These are phyloP conservation scores for Leucopsar rothschildi DNA, from an alignment of 2,113 vertebrate species.

Conservation along the genomic window DNA sequence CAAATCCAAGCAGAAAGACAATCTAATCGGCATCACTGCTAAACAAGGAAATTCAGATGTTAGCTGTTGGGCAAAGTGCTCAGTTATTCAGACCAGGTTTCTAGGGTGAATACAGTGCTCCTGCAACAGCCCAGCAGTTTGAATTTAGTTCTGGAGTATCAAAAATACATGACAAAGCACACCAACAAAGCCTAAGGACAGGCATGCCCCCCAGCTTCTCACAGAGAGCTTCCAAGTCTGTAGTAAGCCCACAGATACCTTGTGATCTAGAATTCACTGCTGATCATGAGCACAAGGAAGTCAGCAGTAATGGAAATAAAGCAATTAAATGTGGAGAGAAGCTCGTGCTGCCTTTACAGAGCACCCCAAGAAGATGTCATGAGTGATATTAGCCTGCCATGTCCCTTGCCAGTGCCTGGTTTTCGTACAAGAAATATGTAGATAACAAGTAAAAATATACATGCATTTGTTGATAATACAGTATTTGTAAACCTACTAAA, in stretches of 20 bases:
- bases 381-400: neutral
- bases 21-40: neutral
- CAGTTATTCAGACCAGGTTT: neutral
- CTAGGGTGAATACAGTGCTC: neutral
- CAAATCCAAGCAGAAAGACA: neutral
- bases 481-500: neutral
- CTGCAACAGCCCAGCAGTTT: neutral
- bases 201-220: neutral
- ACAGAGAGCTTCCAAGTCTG: neutral
- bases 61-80: rapidly evolving
- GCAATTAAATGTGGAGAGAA: rapidly evolving
- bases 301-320: neutral
- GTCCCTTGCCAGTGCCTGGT: neutral
- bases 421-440: neutral
- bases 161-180: neutral
- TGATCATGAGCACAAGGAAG: neutral
- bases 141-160: neutral
- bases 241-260: neutral
- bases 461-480: neutral
- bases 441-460: neutral
- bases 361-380: rapidly evolving
- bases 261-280: rapidly evolving
- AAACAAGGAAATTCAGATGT: neutral
- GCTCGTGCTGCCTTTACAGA: neutral
- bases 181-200: neutral